Evolutionary conservation across 2,888 invertebrate genomes (phyloP).

Genomic region (Epicampocera succincta): DNA sequence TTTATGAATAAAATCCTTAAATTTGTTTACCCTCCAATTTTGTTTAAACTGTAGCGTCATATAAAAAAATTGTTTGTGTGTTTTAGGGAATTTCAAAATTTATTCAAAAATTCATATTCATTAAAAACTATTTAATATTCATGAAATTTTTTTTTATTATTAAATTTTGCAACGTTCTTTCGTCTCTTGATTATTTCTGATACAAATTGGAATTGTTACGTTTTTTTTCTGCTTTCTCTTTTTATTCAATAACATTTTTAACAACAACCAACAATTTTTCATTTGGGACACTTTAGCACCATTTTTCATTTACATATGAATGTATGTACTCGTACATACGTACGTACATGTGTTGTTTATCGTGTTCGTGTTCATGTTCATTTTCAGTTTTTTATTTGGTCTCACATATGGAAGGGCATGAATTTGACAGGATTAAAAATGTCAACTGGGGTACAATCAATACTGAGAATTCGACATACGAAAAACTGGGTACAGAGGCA

Average conservation of each 20-base stretch:
- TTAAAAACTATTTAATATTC: slow-evolving; percentile 45
- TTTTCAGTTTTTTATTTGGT: slow-evolving; percentile 16
- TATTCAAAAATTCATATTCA: slow-evolving; percentile 36
- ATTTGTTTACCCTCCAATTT: too few relatives aligned
- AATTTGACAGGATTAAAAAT: slow-evolving; percentile 67
- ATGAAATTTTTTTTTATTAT: slow-evolving; percentile 29
- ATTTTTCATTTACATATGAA: slow-evolving; percentile 20
- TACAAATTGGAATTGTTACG: slow-evolving; percentile 56
- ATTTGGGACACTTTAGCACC: slow-evolving; percentile 32
- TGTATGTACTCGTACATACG: too few relatives aligned
- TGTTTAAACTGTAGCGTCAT: too few relatives aligned
- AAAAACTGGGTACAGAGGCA: background rate
- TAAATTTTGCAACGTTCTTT: background rate
- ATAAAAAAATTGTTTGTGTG: too few relatives aligned
- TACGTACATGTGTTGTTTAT: background rate
- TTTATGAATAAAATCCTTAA: too few relatives aligned
- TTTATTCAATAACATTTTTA: slow-evolving; percentile 11
- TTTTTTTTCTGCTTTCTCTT: background rate
- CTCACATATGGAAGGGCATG: slow-evolving; percentile 57
- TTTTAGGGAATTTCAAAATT: background rate
- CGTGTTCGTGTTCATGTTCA: slow-evolving; percentile 47
- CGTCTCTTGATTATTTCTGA: slow-evolving; percentile 13
- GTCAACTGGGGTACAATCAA: slow-evolving; percentile 56
- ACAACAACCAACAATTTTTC: slow-evolving; percentile 39
- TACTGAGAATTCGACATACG: slow-evolving; percentile 9